phyloP scores from a whole-genome alignment of 2,888 invertebrate species.

The Dolichopus griseipennis region DNA sequence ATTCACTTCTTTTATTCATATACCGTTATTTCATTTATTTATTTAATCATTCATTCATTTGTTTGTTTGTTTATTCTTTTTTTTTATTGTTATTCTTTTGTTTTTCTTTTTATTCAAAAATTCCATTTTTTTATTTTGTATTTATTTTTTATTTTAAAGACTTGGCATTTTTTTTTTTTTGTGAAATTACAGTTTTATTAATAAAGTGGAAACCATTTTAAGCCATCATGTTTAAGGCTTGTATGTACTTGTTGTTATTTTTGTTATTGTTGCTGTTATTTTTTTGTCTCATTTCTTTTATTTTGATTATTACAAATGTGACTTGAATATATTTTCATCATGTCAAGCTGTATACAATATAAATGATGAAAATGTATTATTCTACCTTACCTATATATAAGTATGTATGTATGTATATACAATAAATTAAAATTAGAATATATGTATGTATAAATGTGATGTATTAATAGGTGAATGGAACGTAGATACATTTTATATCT shows the following conservation, averaged over 20 bases:
- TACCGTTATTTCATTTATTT: neutral
- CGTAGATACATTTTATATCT: no score
- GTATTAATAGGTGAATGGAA: no score
- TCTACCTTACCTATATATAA: no score
- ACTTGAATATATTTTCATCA: constrained; percentile 7
- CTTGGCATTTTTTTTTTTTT: neutral
- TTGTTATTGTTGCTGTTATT: neutral
- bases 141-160: neutral
- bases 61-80: neutral
- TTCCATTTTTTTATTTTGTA: neutral
- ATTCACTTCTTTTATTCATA: neutral
- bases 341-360: no score
- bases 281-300: neutral
- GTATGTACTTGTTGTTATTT: neutral
- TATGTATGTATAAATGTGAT: no score
- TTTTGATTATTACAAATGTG: constrained; percentile 9
- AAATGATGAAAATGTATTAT: no score
- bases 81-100: neutral
- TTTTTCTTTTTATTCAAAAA: neutral
- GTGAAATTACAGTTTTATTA: neutral
- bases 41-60: neutral
- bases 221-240: no score
- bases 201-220: no score
- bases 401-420: no score
- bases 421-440: no score